Conservation (phyloP, 64 coral and sea anemone genomes). For the Astreopora myriophthalma region DNA sequence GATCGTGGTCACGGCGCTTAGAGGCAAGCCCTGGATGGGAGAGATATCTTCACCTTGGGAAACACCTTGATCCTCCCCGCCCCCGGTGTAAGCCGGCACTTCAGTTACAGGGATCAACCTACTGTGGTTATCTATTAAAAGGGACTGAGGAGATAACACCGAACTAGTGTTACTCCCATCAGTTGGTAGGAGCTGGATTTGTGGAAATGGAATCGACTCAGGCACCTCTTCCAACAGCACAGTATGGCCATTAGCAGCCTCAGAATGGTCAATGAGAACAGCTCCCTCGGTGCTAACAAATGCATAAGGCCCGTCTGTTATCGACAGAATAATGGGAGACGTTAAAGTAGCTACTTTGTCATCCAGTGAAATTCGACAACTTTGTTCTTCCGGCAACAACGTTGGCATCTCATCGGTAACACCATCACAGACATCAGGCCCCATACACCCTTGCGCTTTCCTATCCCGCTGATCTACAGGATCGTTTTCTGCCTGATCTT, state of each 20-base stretch:
- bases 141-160: conserved; percentile 1
- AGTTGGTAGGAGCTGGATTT: background rate
- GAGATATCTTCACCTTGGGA: background rate
- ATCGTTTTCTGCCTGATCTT: background rate
- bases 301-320: background rate
- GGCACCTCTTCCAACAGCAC: background rate
- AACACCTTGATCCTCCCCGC: background rate
- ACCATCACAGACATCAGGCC: background rate
- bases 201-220: background rate
- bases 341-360: background rate
- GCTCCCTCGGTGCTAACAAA: conserved; percentile 6
- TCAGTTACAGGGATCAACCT: background rate
- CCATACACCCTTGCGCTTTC: background rate
- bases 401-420: background rate
- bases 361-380: background rate
- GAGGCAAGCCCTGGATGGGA: background rate
- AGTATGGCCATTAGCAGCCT: background rate
- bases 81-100: background rate
- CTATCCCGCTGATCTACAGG: background rate
- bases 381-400: background rate
- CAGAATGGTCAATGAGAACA: background rate
- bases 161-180: background rate
- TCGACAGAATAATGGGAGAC: conserved; percentile 3
- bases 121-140: background rate
- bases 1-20: conserved; percentile 12